phyloP scores from a whole-genome alignment of 2,113 vertebrate species.

The Mesocricetus auratus region DNA sequence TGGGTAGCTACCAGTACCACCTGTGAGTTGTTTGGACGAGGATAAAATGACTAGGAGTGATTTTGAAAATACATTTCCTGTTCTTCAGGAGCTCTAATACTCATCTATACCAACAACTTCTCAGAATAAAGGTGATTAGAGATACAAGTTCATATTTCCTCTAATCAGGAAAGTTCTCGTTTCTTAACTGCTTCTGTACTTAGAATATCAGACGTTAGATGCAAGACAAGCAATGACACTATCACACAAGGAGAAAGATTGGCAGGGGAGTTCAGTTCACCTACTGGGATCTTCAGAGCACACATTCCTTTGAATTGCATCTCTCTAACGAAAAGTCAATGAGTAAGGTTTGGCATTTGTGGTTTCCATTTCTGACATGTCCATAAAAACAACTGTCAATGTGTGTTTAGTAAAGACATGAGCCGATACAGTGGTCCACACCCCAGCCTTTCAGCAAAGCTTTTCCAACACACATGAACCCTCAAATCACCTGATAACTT shows the following conservation, averaged over 20 bases:
- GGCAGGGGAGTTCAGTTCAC: background rate
- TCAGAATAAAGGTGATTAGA: background rate
- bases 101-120: background rate
- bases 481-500: background rate
- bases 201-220: background rate
- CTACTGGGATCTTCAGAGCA: background rate
- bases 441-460: background rate
- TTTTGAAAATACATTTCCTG: background rate
- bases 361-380: background rate
- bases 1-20: background rate
- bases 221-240: background rate
- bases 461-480: background rate
- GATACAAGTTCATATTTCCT: background rate
- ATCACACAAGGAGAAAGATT: background rate
- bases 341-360: background rate
- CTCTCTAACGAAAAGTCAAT: background rate
- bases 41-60: background rate
- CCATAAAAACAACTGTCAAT: background rate
- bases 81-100: background rate
- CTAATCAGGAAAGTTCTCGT: background rate
- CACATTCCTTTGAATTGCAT: background rate
- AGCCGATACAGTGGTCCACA: background rate
- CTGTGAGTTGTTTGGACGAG: background rate
- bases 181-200: background rate
- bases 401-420: background rate